These are phyloP conservation scores for Caranx ignobilis DNA, from an alignment of 2,113 vertebrate species.

Conservation along the genomic window DNA sequence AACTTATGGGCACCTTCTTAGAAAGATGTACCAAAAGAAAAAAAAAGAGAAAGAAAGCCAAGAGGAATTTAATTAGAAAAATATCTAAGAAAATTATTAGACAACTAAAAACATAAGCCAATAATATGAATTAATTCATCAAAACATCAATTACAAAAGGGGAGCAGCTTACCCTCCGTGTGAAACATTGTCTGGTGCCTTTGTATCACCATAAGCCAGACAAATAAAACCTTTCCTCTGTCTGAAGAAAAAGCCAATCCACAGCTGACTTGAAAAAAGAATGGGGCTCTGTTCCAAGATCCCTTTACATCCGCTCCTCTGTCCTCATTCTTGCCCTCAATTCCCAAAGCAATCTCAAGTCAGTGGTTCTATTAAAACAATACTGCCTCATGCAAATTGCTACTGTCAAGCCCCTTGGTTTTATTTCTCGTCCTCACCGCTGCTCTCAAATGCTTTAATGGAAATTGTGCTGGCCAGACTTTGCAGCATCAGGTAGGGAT, in stretches of 20 bases:
- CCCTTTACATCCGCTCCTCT: conserved; percentile 59
- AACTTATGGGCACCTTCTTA: background rate
- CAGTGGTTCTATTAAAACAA: conserved; percentile 78
- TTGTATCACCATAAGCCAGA: conserved; percentile 46
- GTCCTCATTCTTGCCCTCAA: conserved; percentile 74
- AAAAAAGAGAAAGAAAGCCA: background rate
- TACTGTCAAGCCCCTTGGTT: conserved; percentile 70
- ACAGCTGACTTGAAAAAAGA: conserved; percentile 49
- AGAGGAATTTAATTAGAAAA: conserved; percentile 7
- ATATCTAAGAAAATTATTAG: background rate
- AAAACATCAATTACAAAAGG: conserved; percentile 36
- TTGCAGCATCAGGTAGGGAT: conserved; percentile 40
- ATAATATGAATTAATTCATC: conserved; percentile 28
- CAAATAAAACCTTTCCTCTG: conserved; percentile 62
- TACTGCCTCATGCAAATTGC: conserved; percentile 79
- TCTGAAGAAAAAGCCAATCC: conserved; percentile 61
- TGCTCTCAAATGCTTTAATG: conserved; percentile 54
- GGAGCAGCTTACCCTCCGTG: conserved; percentile 23
- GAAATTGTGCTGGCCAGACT: conserved; percentile 43
- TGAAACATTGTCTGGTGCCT: conserved; percentile 31
- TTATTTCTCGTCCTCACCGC: conserved; percentile 61
- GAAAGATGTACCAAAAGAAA: background rate
- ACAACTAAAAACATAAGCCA: conserved; percentile 1
- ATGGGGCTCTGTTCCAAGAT: conserved; percentile 52
- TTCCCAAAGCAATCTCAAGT: conserved; percentile 80